These are phyloP conservation scores for Danio kyathit DNA, from an alignment of 2,797 vertebrate genomes.

Conservation along the genomic window DNA sequence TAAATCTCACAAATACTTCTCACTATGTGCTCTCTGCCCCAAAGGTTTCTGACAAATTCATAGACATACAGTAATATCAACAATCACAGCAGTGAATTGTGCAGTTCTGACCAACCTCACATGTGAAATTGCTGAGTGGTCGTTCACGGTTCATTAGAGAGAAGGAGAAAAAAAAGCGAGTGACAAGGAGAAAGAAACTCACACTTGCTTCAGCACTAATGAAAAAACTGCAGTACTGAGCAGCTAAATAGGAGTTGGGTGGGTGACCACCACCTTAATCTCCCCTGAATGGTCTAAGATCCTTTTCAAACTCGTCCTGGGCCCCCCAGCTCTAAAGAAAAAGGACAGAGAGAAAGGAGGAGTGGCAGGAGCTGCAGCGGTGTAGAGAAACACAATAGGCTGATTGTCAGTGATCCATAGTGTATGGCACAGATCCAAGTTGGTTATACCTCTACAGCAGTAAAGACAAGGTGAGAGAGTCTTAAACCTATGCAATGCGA, in stretches of 20 bases:
- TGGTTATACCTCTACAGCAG: slow-evolving; percentile 29
- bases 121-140: slow-evolving; percentile 47
- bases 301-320: slow-evolving; percentile 26
- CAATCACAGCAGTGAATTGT: slow-evolving; percentile 12
- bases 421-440: slow-evolving; percentile 28
- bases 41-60: not conserved
- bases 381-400: slow-evolving; percentile 33
- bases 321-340: slow-evolving; percentile 17
- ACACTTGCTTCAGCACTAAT: slow-evolving; percentile 24
- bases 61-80: slow-evolving; percentile 1
- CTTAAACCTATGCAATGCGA: slow-evolving; percentile 41
- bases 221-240: slow-evolving; percentile 40
- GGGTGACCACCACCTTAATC: slow-evolving; percentile 30
- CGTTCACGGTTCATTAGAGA: slow-evolving; percentile 13
- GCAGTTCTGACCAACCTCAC: slow-evolving; percentile 16
- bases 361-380: slow-evolving; percentile 18
- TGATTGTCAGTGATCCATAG: slow-evolving; percentile 48
- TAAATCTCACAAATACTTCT: not conserved
- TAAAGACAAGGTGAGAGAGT: slow-evolving; percentile 49
- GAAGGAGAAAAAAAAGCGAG: not conserved
- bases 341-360: not conserved
- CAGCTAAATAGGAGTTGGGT: slow-evolving; percentile 12
- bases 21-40: not conserved
- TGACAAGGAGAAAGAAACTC: slow-evolving; percentile 22
- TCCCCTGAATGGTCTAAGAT: slow-evolving; percentile 16